phyloP scores from a whole-genome alignment of 2,113 vertebrate genomes.

The Bombycilla garrulus region DNA sequence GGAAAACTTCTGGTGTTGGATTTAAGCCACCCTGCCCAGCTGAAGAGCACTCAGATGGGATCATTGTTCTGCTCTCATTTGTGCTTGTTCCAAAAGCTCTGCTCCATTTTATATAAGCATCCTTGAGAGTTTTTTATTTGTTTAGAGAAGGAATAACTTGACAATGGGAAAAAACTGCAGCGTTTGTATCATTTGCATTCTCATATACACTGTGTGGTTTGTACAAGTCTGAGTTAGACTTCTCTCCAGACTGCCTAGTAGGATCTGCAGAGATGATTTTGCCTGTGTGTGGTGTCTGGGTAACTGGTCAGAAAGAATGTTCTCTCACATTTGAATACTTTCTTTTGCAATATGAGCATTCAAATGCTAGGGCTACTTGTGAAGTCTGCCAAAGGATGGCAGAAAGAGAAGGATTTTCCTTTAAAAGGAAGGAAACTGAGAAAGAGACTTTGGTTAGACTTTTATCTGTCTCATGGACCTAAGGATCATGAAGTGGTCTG shows the following conservation, averaged over 20 bases:
- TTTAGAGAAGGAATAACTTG: not conserved
- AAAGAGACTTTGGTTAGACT: not conserved
- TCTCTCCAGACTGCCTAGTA: not conserved
- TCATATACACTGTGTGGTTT: not conserved
- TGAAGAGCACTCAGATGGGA: not conserved
- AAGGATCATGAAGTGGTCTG: not conserved
- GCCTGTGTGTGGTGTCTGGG: not conserved
- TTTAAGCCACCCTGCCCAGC: not conserved
- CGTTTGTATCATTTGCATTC: not conserved
- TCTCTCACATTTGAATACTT: not conserved
- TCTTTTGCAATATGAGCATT: not conserved
- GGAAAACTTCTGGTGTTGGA: not conserved
- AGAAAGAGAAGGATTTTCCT: not conserved
- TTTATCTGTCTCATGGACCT: not conserved
- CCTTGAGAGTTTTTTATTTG: not conserved
- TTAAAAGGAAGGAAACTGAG: not conserved
- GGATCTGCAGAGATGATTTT: not conserved
- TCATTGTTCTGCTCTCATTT: not conserved
- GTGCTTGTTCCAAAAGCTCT: not conserved
- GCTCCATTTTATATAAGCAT: not conserved
- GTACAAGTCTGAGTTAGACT: not conserved
- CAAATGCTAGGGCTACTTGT: not conserved
- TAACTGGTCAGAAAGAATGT: not conserved
- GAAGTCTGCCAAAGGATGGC: not conserved
- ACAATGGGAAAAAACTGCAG: not conserved